These are phyloP conservation scores for Diploptera punctata DNA, from an alignment of 2,888 invertebrate species.

Conservation along the genomic window DNA sequence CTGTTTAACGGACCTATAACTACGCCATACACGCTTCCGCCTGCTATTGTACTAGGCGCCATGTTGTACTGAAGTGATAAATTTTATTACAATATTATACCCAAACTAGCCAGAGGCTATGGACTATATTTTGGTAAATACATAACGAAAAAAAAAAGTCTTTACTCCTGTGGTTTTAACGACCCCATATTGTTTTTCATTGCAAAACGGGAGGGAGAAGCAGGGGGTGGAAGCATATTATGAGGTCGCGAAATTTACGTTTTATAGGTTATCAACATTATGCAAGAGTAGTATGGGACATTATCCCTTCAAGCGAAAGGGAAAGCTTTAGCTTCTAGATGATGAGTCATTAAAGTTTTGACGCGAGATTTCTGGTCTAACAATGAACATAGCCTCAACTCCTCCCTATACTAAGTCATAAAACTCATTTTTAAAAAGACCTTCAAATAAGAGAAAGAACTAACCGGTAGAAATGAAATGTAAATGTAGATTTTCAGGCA, in stretches of 20 bases:
- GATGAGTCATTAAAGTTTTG: conserved; percentile 23
- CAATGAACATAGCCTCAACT: background rate
- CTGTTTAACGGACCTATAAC: background rate
- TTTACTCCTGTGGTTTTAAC: conserved; percentile 20
- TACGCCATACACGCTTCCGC: background rate
- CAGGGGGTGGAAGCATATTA: conserved; percentile 11
- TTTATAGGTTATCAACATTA: conserved; percentile 31
- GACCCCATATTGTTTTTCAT: conserved; percentile 31
- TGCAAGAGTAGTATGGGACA: conserved; percentile 8
- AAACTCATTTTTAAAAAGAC: too few species aligned
- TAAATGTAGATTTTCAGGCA: too few species aligned
- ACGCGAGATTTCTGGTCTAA: conserved; percentile 22
- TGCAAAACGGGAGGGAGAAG: conserved; percentile 1
- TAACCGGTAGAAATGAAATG: too few species aligned
- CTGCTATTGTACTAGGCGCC: background rate
- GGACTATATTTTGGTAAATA: conserved; percentile 19
- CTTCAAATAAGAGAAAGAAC: too few species aligned
- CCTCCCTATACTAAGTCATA: too few species aligned
- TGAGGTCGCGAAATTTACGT: conserved; percentile 28
- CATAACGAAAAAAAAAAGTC: conserved; percentile 22
- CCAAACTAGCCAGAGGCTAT: background rate
- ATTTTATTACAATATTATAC: conserved; percentile 24
- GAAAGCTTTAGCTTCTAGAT: background rate
- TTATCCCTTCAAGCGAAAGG: background rate
- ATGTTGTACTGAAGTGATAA: conserved; percentile 24